Conservation (phyloP, 1,140 invertebrate species). For the Lineus longissimus region DNA sequence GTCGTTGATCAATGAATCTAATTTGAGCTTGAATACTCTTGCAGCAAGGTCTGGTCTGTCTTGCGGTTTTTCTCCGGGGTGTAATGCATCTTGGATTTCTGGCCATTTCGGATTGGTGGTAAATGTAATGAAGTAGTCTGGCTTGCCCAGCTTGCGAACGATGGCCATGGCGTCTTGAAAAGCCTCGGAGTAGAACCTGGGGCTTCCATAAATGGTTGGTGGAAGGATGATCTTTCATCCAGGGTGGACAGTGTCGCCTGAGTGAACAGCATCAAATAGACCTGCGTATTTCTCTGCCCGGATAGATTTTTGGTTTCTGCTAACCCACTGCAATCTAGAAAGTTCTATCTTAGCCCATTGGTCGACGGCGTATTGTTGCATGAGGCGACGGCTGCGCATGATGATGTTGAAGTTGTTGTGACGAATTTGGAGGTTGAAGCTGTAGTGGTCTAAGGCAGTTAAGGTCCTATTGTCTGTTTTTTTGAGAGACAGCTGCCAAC, state of each 20-base stretch:
- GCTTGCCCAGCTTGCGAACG: slow-evolving; percentile 53
- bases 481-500: background rate
- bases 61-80: slow-evolving; percentile 27
- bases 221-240: slow-evolving; percentile 52
- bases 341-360: slow-evolving; percentile 51
- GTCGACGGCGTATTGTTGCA: slow-evolving; percentile 52
- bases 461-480: slow-evolving; percentile 1
- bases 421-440: background rate
- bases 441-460: background rate
- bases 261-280: slow-evolving; percentile 23
- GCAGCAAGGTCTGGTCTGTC: slow-evolving; percentile 54
- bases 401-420: slow-evolving; percentile 27
- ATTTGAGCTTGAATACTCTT: slow-evolving; percentile 57
- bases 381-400: slow-evolving; percentile 42
- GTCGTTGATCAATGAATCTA: slow-evolving; percentile 53
- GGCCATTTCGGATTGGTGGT: slow-evolving; percentile 58
- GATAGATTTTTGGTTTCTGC: slow-evolving; percentile 29
- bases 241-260: slow-evolving; percentile 24
- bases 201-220: slow-evolving; percentile 46
- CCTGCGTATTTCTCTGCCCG: slow-evolving; percentile 28
- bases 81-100: slow-evolving; percentile 47
- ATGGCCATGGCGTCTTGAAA: slow-evolving; percentile 57
- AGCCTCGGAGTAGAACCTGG: slow-evolving; percentile 53
- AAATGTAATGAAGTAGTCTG: slow-evolving; percentile 56
- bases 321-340: slow-evolving; percentile 33